phyloP scores from a whole-genome alignment of 2,888 invertebrate species.

The Chalcis sispes region DNA sequence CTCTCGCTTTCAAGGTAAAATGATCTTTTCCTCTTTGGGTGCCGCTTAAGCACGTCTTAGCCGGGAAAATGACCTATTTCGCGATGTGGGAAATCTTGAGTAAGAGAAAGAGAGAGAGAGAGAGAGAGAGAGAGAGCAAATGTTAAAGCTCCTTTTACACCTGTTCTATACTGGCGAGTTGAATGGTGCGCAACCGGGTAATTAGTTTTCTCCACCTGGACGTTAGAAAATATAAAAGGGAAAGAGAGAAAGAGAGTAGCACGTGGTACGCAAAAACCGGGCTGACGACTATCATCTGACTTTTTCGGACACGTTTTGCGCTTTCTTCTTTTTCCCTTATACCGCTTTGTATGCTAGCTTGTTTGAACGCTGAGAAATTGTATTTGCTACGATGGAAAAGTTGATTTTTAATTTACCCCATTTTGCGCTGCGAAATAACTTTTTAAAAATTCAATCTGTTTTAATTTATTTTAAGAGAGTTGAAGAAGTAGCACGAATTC shows the following conservation, averaged over 20 bases:
- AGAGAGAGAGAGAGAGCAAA: too few species aligned
- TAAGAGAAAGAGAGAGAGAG: too few species aligned
- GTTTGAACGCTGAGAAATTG: neutral
- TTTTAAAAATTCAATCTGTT: too few species aligned
- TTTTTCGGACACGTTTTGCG: too few species aligned
- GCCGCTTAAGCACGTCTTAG: conserved; percentile 41
- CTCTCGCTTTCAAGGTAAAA: conserved; percentile 9
- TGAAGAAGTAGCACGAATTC: too few species aligned
- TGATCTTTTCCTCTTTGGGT: conserved; percentile 16
- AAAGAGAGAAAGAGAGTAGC: too few species aligned
- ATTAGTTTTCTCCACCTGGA: conserved; percentile 36
- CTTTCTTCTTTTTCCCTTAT: too few species aligned
- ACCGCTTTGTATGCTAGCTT: too few species aligned
- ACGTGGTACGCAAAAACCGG: neutral
- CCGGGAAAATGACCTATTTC: conserved; percentile 47
- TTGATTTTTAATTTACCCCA: too few species aligned
- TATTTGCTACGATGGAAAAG: neutral
- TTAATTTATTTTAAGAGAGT: too few species aligned
- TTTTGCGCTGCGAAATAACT: too few species aligned
- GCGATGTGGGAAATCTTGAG: conserved; percentile 24
- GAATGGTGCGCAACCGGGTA: conserved; percentile 19
- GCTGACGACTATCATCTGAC: too few species aligned
- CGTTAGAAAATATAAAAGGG: neutral
- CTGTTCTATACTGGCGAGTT: neutral
- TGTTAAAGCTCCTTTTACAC: conserved; percentile 34